These are phyloP conservation scores for Myzus persicae DNA, from an alignment of 1,140 invertebrate species.

Conservation along the genomic window DNA sequence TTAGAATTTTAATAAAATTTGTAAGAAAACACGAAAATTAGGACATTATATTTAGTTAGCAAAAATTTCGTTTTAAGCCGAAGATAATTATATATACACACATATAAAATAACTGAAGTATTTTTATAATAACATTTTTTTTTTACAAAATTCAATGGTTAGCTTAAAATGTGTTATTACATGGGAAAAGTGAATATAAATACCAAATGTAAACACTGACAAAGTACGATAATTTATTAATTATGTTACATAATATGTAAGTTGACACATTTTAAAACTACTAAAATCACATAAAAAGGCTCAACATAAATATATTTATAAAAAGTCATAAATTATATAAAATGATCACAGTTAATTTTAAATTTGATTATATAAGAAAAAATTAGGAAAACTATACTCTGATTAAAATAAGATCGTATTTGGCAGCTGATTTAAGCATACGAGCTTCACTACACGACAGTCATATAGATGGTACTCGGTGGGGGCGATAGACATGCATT, in stretches of 20 bases:
- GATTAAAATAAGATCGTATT: not conserved
- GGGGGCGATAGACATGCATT: too few relatives aligned
- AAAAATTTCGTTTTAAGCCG: too few relatives aligned
- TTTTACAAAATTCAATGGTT: not conserved
- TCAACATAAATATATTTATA: not conserved
- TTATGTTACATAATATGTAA: slow-evolving; percentile 1
- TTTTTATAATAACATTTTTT: not conserved
- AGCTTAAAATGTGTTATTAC: not conserved
- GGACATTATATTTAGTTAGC: too few relatives aligned
- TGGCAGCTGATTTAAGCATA: not conserved
- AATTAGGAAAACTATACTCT: not conserved
- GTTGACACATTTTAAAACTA: not conserved
- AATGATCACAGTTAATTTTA: slow-evolving; percentile 4
- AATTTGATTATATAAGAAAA: not conserved
- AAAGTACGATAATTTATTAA: slow-evolving; percentile 2
- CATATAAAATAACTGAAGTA: not conserved
- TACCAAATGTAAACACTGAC: not conserved
- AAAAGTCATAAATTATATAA: not conserved
- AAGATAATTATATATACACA: too few relatives aligned
- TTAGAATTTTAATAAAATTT: too few relatives aligned
- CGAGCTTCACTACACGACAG: not conserved
- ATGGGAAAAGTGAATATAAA: not conserved
- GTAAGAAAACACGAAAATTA: too few relatives aligned
- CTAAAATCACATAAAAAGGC: not conserved
- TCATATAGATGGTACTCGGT: too few relatives aligned